Base-by-base conservation (phyloP, 2,888 invertebrate species). In the Torymus auratus region DNA sequence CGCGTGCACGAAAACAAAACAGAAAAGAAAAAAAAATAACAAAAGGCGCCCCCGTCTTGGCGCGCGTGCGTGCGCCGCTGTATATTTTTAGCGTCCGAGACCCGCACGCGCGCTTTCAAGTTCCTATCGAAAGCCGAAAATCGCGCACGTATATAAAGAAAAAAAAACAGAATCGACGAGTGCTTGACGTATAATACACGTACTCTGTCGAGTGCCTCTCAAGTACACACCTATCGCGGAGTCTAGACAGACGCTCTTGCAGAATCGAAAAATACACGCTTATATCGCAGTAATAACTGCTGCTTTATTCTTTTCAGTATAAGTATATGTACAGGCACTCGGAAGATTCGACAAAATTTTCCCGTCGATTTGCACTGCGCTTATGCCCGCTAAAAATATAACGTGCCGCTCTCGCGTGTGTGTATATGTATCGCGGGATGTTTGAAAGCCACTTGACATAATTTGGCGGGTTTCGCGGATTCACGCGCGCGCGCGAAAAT, bases 381-480 rank as follows among this genome's bases (percentile, higher is more conserved):
- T n/a, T n/a, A n/a, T n/a, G n/a, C 7, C 7, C 41, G 5, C 7
- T 7, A 41, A 41, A 41, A 41, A 41, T 41, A 41, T 41, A 41
- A 77, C 65, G 60, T 23, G 55, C 2, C 14, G 15, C 41, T 55
- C 13, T 14, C 7, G n/a, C 12, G 53, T 55, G 20, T 7, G 7
- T 41, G 41, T 55, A 28, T 7, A 10, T 41, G 41, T 41, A 28
- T 23, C 28, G 28, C 28, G 28, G 0, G 53, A 76, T 69, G 68
- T 68, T 68, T 61, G 53, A 68, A 67, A 72, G 52, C 60, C 60
- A 78, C 72, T 78, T 68, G 68, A 73, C 72, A 78, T 68, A 61
- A 73, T 78, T 78, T 17, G 61, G 68, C 62, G 50, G 41, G 41
- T 41, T 28, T 28, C 7, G 41, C 41, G 41, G 41, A 41, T 41